These are phyloP conservation scores for Odontocolon sp. DNA, from an alignment of 2,888 invertebrate genomes.

Conservation along the genomic window DNA sequence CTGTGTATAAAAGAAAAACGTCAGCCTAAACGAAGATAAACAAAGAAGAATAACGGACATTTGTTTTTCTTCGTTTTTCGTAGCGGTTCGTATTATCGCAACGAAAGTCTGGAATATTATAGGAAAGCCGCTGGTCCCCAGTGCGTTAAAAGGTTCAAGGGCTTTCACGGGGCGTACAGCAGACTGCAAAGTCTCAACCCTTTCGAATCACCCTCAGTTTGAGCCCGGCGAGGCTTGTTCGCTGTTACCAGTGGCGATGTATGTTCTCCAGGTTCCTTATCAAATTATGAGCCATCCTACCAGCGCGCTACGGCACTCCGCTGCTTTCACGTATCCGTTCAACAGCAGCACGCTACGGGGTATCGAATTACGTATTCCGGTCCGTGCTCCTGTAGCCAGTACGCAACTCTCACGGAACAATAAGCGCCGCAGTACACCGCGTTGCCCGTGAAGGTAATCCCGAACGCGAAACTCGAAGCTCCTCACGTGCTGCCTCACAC, in stretches of 20 bases:
- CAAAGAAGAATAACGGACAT: no score
- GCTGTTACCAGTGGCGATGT: conserved; percentile 31
- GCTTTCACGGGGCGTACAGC: conserved; percentile 20
- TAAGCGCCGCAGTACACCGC: conserved; percentile 45
- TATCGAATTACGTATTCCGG: conserved; percentile 69
- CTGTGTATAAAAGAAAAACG: no score
- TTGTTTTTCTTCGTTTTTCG: neutral
- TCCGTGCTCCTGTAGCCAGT: conserved; percentile 42
- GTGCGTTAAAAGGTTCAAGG: conserved; percentile 1
- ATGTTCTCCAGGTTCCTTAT: conserved; percentile 61
- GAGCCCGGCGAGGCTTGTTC: neutral
- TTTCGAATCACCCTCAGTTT: conserved; percentile 7
- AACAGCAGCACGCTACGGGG: conserved; percentile 24
- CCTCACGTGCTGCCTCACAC: conserved; percentile 37
- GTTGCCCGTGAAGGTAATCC: conserved; percentile 58
- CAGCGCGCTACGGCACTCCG: conserved; percentile 35
- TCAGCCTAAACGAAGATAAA: no score
- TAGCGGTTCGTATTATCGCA: neutral
- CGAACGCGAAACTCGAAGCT: conserved; percentile 65
- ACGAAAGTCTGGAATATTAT: conserved; percentile 4
- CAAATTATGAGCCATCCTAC: conserved; percentile 62
- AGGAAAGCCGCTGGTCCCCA: neutral
- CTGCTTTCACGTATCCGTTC: conserved; percentile 27
- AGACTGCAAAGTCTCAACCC: conserved; percentile 29
- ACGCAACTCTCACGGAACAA: conserved; percentile 62